phyloP scores from a whole-genome alignment of 1,140 invertebrate genomes.

The Vanessa tameamea region DNA sequence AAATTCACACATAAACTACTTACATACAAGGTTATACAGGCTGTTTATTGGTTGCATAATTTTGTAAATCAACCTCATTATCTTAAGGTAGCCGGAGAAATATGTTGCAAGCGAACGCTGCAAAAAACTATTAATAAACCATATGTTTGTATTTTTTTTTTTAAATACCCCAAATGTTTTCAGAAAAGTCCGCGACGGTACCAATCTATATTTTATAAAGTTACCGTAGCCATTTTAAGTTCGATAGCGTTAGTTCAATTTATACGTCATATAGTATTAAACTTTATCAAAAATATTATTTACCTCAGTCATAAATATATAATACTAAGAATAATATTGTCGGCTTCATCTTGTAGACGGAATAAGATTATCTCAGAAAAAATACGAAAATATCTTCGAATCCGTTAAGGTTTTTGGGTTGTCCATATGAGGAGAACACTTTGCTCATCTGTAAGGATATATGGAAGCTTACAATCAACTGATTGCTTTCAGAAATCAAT shows the following conservation, averaged over 20 bases:
- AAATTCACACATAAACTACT: too few relatives aligned
- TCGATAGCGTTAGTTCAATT: too few relatives aligned
- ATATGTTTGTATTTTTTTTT: too few relatives aligned
- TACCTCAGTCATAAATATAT: background rate
- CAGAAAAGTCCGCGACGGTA: background rate
- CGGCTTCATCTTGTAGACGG: background rate
- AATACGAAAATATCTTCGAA: background rate
- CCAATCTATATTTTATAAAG: too few relatives aligned
- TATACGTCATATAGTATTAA: background rate
- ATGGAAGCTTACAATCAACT: conserved; percentile 17
- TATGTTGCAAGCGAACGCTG: too few relatives aligned
- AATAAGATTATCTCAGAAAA: conserved; percentile 4
- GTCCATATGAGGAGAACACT: background rate
- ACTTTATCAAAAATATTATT: background rate
- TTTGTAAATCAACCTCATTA: too few relatives aligned
- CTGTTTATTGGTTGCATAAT: too few relatives aligned
- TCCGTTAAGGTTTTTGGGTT: background rate
- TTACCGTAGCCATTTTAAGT: too few relatives aligned
- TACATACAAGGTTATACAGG: too few relatives aligned
- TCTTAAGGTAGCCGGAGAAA: too few relatives aligned
- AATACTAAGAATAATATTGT: background rate
- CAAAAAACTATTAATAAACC: too few relatives aligned
- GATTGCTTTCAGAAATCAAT: conserved; percentile 16
- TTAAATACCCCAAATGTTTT: too few relatives aligned
- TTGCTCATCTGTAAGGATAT: background rate